A percentile compares a stretch with the other conserved stretches of the same genome.
Conservation (phyloP, 2,113 vertebrate species). For the Hydrolagus affinis region DNA sequence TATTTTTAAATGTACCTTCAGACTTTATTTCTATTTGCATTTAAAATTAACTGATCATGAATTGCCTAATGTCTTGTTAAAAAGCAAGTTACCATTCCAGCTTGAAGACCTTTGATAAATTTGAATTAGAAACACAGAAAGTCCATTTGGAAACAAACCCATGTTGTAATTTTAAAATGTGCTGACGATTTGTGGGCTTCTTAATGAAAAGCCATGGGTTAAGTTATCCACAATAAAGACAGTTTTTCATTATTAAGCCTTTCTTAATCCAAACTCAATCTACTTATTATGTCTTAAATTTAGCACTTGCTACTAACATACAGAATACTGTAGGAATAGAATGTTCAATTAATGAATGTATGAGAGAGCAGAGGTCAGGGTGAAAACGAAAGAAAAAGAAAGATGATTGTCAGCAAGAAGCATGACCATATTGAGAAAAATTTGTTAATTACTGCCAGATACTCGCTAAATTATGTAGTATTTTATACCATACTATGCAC, state of each 20-base stretch:
- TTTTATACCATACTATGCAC: background rate
- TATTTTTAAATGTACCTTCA: background rate
- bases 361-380: background rate
- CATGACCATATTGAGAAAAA: too few relatives aligned
- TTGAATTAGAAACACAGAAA: background rate
- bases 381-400: background rate
- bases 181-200: background rate
- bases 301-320: background rate
- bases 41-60: background rate
- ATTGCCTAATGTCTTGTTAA: background rate
- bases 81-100: background rate
- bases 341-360: background rate
- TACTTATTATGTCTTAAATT: background rate
- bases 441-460: too few relatives aligned
- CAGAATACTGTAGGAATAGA: background rate
- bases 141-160: background rate
- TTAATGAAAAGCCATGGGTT: background rate
- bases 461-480: background rate
- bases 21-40: background rate
- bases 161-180: background rate
- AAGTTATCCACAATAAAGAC: background rate
- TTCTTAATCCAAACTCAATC: background rate
- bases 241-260: background rate
- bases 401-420: background rate
- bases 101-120: background rate